Base-by-base conservation (phyloP, 2,113 vertebrate species). In the Psittacus erithacus region DNA sequence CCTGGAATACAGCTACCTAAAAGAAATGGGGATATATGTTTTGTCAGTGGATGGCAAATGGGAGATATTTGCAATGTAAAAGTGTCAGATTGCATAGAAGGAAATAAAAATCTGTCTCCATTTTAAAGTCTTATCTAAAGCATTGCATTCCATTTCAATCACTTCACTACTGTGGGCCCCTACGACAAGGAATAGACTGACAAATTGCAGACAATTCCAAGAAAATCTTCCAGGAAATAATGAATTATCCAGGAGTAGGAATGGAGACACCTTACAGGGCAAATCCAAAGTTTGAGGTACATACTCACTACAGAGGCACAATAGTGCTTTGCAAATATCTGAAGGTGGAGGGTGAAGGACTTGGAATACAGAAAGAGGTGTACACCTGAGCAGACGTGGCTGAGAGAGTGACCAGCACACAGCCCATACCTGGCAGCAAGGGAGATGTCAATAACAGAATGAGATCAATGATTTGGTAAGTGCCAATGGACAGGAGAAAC, bases 361-460 rank as follows among this genome's bases (percentile, higher is more conserved):
- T 28, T 77, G 31, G 41, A 74, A 44, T 19, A 59, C 24, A 52
- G 69, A 52, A 52, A 83, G 53, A 49, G 12, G 18, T 57, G 44
- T 1, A 2, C 38, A 41, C 28, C 38, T 25, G 53, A 81, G n/a
- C 38, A 89, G 31, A 55, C 0, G 1, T 25, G 62, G 18, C 38
- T 85, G 74, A 28, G 22, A 53, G 39, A 44, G 27, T 25, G 50
- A 53, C 9, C 38, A 59, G 38, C 50, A 46, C 19, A 47, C 19
- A 47, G 50, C n/a, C 17, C 24, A 11, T 41, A 62, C 49, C 76
- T 83, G n/a, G 7, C 59, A 65, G 43, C 39, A 60, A 41, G 67
- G 33, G 27, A 79, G 8, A 23, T 63, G 43, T 50, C 0, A 0
- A 15, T 3, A 49, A 52, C 29, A 49, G 46, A 70, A 38, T 8